These are phyloP conservation scores for Sitophilus oryzae DNA, from an alignment of 1,140 invertebrate genomes.

Conservation along the genomic window DNA sequence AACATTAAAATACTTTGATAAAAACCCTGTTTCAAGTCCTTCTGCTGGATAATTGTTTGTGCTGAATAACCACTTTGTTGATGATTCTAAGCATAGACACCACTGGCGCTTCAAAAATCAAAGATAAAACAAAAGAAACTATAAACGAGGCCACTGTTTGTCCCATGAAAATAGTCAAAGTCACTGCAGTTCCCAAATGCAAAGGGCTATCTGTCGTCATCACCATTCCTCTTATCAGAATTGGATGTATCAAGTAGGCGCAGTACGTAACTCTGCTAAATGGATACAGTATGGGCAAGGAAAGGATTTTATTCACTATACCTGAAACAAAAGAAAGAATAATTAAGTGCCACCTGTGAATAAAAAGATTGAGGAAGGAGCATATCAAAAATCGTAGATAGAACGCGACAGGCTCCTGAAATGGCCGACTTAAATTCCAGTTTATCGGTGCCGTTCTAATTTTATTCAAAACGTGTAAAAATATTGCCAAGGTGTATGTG, in stretches of 20 bases:
- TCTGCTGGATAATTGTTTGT: slow-evolving; percentile 12
- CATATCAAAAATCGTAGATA: too few relatives aligned
- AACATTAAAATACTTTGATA: too few relatives aligned
- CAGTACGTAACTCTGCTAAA: slow-evolving; percentile 80
- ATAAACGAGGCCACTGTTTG: slow-evolving; percentile 69
- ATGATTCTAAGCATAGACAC: slow-evolving; percentile 80
- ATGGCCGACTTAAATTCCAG: too few relatives aligned
- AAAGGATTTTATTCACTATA: slow-evolving; percentile 64
- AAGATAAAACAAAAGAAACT: slow-evolving; percentile 69
- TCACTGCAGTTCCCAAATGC: slow-evolving; percentile 67
- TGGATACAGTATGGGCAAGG: slow-evolving; percentile 71
- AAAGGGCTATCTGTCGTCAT: slow-evolving; percentile 73
- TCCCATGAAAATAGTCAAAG: slow-evolving; percentile 72
- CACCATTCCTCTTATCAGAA: slow-evolving; percentile 67
- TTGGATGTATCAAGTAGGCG: slow-evolving; percentile 74
- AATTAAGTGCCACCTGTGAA: too few relatives aligned
- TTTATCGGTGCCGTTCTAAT: too few relatives aligned
- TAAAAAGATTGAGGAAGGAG: too few relatives aligned
- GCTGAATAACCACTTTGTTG: slow-evolving; percentile 40
- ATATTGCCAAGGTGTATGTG: too few relatives aligned
- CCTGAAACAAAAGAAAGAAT: slow-evolving; percentile 51
- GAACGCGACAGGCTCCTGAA: too few relatives aligned
- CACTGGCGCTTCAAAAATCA: slow-evolving; percentile 75
- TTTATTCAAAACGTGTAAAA: too few relatives aligned
- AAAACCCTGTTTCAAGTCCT: too few relatives aligned